Base-by-base conservation (phyloP, 64 coral and sea anemone species). In the Montipora cactus region DNA sequence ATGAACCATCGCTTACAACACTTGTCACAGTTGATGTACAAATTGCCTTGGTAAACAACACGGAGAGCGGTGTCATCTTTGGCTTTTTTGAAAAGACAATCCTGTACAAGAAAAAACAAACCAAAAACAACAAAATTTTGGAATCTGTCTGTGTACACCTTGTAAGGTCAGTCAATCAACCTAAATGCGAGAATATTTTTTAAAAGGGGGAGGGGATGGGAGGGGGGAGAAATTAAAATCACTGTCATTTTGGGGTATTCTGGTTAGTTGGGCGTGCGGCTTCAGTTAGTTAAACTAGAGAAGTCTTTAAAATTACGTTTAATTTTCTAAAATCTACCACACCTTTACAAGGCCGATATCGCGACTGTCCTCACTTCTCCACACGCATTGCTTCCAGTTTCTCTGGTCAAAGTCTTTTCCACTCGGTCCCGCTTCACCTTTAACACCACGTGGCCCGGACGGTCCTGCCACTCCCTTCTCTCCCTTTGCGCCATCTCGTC, bases 1-100 rank as follows among this genome's bases (percentile, higher is more conserved):
- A 84, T 69, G 37, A 84, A 84, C 81, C 81, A 84, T 67, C 81
- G 81, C 61, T 84, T 84, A 48, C 81, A 84, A 16, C 81, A 84
- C 0, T 1, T 2, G 61, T 19, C 49, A 5, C 81, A 84, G 28
- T 5, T 0, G 23, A 84, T 0, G 28, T 69, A 47, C 19, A 84
- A 10, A 23, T 84, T 84, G 45, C 81, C 81, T 84, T 84, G 81
- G 37, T 68, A 84, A 16, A 84, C 59, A 18, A 84, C 81, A n/a
- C 81, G 81, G 7, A 84, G 81, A 68, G 61, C 37, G 1, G 81
- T 84, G 13, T 20, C 37, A 68, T 47, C 44, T 47, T 19, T 68
- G 13, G 13, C 18, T 62, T 84, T 84, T 37, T 4, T 47, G 12
- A 84, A 84, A 4, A 47, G 1, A 44, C 81, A 84, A 11, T 84